A percentile compares a stretch with the other conserved stretches of the same genome.
Evolutionary conservation across 92 coral and sea anemone genomes (phyloP).

Genomic region (Micromussa lordhowensis): DNA sequence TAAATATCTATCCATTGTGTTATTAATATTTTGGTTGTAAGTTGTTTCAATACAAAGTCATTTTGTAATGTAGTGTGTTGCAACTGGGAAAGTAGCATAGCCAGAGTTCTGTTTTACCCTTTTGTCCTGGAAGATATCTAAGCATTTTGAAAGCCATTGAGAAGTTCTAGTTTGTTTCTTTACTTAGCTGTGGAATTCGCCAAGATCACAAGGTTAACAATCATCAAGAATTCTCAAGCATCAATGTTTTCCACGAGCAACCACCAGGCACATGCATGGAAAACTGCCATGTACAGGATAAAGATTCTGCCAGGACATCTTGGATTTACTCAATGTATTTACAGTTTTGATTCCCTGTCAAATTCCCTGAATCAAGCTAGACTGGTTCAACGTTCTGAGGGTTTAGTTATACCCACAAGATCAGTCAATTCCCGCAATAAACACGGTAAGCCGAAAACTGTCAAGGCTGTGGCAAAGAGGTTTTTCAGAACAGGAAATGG

Average conservation of each 20-base stretch:
- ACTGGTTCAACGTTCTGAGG: neutral
- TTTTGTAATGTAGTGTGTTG: no score
- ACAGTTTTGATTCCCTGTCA: neutral
- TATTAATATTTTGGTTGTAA: no score
- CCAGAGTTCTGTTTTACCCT: no score
- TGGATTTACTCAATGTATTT: neutral
- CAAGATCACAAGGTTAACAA: neutral
- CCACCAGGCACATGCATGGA: neutral
- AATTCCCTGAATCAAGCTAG: neutral
- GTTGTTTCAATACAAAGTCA: no score
- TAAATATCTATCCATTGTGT: no score
- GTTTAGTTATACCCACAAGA: neutral
- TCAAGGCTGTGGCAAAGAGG: slow-evolving; percentile 96
- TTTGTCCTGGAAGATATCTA: neutral
- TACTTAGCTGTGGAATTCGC: neutral
- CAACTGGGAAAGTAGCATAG: no score
- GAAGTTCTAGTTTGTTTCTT: neutral
- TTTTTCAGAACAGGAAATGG: slow-evolving; percentile 93
- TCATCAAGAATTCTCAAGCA: neutral
- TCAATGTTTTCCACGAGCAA: neutral
- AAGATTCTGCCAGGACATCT: neutral
- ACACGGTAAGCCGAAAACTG: slow-evolving; percentile 92
- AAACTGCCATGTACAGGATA: neutral
- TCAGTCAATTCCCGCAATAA: slow-evolving; percentile 74
- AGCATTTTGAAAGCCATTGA: neutral